Conservation (phyloP, 2,888 invertebrate genomes). For the Syrphus vitripennis region DNA sequence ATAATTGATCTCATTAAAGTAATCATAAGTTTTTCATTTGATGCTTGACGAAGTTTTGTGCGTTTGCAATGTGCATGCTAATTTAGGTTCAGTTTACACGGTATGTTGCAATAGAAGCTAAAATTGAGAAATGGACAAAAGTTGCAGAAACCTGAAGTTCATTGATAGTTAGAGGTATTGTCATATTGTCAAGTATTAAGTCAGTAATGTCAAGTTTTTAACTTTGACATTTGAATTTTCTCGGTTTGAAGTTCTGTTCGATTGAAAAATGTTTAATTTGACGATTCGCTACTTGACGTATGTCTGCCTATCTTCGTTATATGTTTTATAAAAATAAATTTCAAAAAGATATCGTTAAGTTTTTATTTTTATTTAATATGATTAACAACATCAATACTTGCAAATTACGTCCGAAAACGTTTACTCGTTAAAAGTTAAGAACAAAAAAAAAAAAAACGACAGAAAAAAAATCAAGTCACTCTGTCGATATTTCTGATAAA, state of each 20-base stretch:
- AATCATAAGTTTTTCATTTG: slow-evolving; percentile 17
- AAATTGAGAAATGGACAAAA: not conserved
- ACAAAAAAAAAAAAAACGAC: not conserved
- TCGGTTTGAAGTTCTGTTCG: no score
- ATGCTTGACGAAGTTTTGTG: not conserved
- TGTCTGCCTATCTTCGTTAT: no score
- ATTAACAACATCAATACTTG: not conserved
- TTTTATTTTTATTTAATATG: not conserved
- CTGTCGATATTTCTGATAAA: slow-evolving; percentile 9
- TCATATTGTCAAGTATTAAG: no score
- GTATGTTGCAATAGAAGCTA: not conserved
- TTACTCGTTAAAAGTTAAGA: slow-evolving; percentile 5
- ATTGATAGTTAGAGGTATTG: not conserved
- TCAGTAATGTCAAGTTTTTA: no score
- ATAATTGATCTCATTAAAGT: slow-evolving; percentile 58
- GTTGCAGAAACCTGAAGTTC: not conserved
- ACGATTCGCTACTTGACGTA: no score
- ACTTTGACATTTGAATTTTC: no score
- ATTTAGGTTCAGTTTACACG: not conserved
- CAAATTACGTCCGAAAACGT: slow-evolving; percentile 3
- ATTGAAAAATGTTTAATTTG: no score
- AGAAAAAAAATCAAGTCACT: not conserved
- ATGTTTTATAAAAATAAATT: not conserved
- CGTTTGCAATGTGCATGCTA: not conserved
- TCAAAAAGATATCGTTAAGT: not conserved